Evolutionary conservation across 2,797 vertebrate species (phyloP), one percentile per base, ranked within the genome.

Genomic region (Otus scops): DNA sequence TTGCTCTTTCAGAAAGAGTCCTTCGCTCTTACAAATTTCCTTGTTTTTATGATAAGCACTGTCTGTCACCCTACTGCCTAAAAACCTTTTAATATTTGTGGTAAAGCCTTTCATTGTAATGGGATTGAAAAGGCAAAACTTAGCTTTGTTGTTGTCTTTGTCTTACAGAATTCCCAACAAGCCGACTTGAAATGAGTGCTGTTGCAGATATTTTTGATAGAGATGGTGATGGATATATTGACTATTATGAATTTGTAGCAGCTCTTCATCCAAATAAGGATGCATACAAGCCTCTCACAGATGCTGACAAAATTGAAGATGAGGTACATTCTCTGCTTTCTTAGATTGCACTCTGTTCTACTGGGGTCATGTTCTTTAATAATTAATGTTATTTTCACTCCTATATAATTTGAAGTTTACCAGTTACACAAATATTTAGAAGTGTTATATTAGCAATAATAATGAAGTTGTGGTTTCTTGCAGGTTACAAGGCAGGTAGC

Each of bases 291-390:
- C 99, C 99, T 18, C 94, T 99, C 65, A 99, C 99, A 21, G 99
- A 99, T 64, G 99, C 99, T 19, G 99, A 99, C 97, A 99, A 99
- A 98, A 99, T 99, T 91, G 99, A 99, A 98, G 99, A 99, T 89
- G 99, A 99, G 99, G 99, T 99, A 97, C 3, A 22, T 24, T 48
- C 64, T 77, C 7, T 51, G 21, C 32, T 27, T n/a, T 9, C 18
- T 28, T 67, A 38, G 19, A 22, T n/a, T 39, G 7, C 9, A 13
- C 56, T 79, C 18, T 57, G 4, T 80, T 54, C 79, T 75, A 5
- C 67, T 64, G 50, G 27, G 6, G 39, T 43, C 7, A 5, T 5
- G 8, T 48, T 61, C 26, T 32, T 21, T 27, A 54, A 21, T 38
- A 50, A 32, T 51, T 26, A 14, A 17, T 32, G 86, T 81, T 50